Conservation (phyloP, 2,888 invertebrate species). For the Apodemia zela region DNA sequence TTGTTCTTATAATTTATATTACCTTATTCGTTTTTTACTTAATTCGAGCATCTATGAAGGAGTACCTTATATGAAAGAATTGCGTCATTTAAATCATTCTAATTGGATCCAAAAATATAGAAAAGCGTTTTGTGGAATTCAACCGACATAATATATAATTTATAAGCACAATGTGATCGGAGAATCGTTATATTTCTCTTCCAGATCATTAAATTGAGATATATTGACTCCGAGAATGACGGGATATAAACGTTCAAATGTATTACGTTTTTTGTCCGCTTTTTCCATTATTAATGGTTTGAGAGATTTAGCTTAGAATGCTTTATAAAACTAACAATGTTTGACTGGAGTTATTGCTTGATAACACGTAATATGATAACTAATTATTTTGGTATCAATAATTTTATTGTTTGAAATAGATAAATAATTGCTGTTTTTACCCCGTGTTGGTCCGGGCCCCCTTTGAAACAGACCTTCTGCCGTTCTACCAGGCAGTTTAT, state of each 20-base stretch:
- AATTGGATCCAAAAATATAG: not conserved
- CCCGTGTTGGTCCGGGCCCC: too few relatives aligned
- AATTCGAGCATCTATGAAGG: not conserved
- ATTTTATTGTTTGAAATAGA: too few relatives aligned
- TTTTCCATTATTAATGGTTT: conserved; percentile 5
- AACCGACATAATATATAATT: conserved; percentile 48
- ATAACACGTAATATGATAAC: not conserved
- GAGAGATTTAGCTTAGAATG: not conserved
- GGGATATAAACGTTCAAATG: conserved; percentile 35
- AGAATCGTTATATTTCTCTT: conserved; percentile 64
- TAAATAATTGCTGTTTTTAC: too few relatives aligned
- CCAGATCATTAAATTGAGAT: conserved; percentile 64
- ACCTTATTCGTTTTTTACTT: too few relatives aligned
- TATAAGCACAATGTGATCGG: conserved; percentile 49
- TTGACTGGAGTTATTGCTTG: not conserved
- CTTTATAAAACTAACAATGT: not conserved
- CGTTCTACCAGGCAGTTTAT: too few relatives aligned
- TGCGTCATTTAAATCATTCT: conserved; percentile 1
- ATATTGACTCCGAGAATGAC: conserved; percentile 50
- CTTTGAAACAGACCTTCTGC: too few relatives aligned
- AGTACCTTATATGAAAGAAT: not conserved
- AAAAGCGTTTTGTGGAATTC: conserved; percentile 45
- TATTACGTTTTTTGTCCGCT: conserved; percentile 14
- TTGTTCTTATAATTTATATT: too few relatives aligned
- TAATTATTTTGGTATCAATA: too few relatives aligned